Evolutionary conservation across 2,797 vertebrate genomes (phyloP).

Genomic region (Eulemur rubriventer): DNA sequence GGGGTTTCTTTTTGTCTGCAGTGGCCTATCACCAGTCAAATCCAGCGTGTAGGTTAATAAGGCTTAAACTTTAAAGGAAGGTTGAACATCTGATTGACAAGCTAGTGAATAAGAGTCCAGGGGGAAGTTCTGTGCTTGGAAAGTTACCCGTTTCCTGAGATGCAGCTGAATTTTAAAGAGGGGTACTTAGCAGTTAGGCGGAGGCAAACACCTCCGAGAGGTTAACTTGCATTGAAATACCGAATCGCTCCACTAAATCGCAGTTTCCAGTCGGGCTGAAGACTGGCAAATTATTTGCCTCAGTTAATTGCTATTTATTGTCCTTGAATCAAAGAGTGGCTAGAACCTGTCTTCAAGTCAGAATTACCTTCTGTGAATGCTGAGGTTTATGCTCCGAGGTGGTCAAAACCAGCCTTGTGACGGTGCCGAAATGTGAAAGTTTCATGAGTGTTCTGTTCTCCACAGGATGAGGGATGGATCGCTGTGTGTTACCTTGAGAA

Average conservation of each 20-base stretch:
- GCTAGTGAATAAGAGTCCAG: constrained; percentile 87
- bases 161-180: constrained; percentile 79
- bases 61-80: constrained; percentile 91
- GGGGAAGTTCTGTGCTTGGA: constrained; percentile 86
- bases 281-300: background rate
- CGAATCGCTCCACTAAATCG: background rate
- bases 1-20: constrained; percentile 88
- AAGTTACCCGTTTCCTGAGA: constrained; percentile 82
- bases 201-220: constrained; percentile 70
- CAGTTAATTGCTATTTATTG: constrained; percentile 27
- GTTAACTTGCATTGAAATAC: constrained; percentile 53
- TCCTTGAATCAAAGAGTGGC: constrained; percentile 20
- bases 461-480: too few species aligned
- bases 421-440: background rate
- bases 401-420: background rate
- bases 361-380: background rate
- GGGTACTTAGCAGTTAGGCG: constrained; percentile 65
- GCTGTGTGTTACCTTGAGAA: background rate
- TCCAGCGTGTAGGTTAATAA: constrained; percentile 92
- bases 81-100: constrained; percentile 91
- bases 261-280: background rate
- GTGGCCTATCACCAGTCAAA: constrained; percentile 89
- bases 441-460: background rate
- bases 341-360: background rate
- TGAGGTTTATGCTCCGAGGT: background rate